Evolutionary conservation across 2,888 invertebrate genomes (phyloP).

Genomic region (Hydrotaea diabolus): DNA sequence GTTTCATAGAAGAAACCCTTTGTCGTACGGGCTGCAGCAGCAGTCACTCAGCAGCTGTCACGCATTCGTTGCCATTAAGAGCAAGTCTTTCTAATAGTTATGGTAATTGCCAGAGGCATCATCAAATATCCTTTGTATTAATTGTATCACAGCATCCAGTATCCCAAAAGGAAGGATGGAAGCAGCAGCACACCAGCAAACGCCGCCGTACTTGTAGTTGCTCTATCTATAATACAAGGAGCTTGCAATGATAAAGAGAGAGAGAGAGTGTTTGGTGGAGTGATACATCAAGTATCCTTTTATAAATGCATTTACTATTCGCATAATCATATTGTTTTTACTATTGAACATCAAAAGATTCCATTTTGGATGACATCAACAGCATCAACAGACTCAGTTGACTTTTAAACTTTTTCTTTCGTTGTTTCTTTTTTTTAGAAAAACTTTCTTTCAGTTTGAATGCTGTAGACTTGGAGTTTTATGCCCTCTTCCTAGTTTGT

Average conservation of each 20-base stretch:
- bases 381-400: not conserved
- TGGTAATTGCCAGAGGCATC: conserved; percentile 62
- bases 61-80: conserved; percentile 24
- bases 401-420: conserved; percentile 12
- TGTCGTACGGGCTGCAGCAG: not conserved
- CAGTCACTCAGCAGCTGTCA: too few species aligned
- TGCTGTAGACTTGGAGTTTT: not conserved
- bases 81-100: conserved; percentile 37
- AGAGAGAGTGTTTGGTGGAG: conserved; percentile 27
- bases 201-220: not conserved
- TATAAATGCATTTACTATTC: conserved; percentile 58
- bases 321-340: conserved; percentile 61
- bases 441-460: not conserved
- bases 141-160: conserved; percentile 52
- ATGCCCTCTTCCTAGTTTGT: not conserved
- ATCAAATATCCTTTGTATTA: conserved; percentile 61
- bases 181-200: not conserved
- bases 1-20: not conserved
- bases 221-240: conserved; percentile 11
- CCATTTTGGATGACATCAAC: conserved; percentile 33
- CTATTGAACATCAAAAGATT: conserved; percentile 59
- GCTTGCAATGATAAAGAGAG: conserved; percentile 10
- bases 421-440: too few species aligned
- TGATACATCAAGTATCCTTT: conserved; percentile 15
- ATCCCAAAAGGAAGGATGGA: not conserved